These are phyloP conservation scores for Champsocephalus gunnari DNA, from an alignment of 2,797 vertebrate species.

Conservation along the genomic window DNA sequence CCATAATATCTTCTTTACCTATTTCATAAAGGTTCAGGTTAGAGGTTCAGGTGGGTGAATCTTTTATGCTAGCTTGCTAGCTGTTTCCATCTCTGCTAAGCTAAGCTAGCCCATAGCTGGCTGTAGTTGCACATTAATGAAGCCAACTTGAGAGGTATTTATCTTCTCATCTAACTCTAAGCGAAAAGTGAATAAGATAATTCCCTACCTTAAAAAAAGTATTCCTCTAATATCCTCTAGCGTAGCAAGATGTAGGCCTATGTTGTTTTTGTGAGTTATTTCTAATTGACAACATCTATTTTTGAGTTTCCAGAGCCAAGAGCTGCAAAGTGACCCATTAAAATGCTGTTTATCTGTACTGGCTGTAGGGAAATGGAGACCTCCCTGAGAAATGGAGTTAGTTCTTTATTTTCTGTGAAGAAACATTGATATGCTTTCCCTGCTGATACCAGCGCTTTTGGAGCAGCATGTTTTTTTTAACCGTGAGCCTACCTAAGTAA, in stretches of 20 bases:
- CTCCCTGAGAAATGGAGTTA: constrained; percentile 11
- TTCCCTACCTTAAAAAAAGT: not conserved
- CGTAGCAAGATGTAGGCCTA: not conserved
- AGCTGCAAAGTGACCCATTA: constrained; percentile 4
- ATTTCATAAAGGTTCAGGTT: not conserved
- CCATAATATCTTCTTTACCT: not conserved
- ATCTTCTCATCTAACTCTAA: not conserved
- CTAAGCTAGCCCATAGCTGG: not conserved
- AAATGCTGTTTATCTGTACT: constrained; percentile 49
- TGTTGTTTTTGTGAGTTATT: constrained; percentile 14
- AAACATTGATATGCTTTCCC: constrained; percentile 8
- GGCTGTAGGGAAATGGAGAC: constrained; percentile 12
- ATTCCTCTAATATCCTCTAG: not conserved
- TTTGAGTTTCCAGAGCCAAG: constrained; percentile 34
- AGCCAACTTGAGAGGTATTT: not conserved
- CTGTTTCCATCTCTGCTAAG: not conserved
- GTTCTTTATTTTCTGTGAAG: constrained; percentile 5
- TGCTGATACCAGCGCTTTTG: constrained; percentile 1
- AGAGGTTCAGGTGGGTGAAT: not conserved
- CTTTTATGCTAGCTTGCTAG: not conserved
- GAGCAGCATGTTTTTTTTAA: not conserved
- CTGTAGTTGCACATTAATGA: not conserved
- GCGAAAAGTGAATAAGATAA: not conserved
- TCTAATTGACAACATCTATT: constrained; percentile 10
- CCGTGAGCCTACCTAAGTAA: constrained; percentile 2